Base-by-base conservation (phyloP, 2,888 invertebrate species). In the Coleophora flavipennella region DNA sequence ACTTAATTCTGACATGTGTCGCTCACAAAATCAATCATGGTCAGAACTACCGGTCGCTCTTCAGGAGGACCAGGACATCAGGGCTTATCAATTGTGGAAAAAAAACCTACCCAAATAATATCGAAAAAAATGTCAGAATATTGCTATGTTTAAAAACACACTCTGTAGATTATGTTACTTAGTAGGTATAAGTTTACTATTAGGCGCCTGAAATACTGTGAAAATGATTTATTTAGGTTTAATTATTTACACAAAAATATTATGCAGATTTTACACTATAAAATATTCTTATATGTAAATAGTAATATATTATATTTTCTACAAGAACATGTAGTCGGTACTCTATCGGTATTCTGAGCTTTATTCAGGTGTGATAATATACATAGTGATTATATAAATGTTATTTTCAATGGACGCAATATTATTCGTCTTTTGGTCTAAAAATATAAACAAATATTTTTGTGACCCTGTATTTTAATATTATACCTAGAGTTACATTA, bases 301-400 rank as follows among this genome's bases (percentile, higher is more conserved):
- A 37, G 34, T 27, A n/a, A n/a, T n/a, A n/a, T n/a, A n/a, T n/a
- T n/a, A 20, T 41, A 35, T 35, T 42, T 45, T 43, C 31, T 38
- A 46, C 40, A 44, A 43, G 13, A 44, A 53, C 46, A 54, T 64
- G 56, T 59, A 57, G 48, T 47, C 51, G 54, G 56, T 59, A 29
- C 11, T 29, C 1, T 29, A 57, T 52, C 40, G 51, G 43, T 47
- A 57, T 67, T 66, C 67, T 84, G 84, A 84, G 84, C 84, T 71
- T 83, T 77, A 54, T 78, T 83, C 84, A 84, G 84, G 84, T 84
- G 84, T 83, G 80, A n/a, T 29, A n/a, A 29, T 29, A 29, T 29
- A 29, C 11, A 29, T 9, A 8, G 9, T 20, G 65, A 70, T 62
- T 59, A 62, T 63, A 67, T 77, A 79, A 76, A 75, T 78, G 77